Percentiles rank a stretch among this genome's conserved stretches.
Conservation (phyloP, 2,113 vertebrate genomes). For the Pogonocichla stellata region DNA sequence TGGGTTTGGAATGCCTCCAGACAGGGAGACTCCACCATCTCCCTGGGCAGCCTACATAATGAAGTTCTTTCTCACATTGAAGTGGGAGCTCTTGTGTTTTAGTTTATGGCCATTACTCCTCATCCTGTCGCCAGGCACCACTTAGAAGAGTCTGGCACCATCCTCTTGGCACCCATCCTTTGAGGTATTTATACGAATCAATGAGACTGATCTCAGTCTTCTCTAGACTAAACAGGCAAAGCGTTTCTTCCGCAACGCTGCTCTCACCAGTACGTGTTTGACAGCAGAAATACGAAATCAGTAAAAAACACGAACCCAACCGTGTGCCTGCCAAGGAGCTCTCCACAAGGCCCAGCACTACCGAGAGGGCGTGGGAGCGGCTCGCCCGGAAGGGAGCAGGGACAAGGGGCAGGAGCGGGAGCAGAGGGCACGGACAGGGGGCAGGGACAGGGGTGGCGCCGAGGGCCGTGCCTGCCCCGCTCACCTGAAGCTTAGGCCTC, state of each 20-base stretch:
- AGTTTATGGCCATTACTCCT: background rate
- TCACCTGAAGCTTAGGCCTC: constrained; percentile 89
- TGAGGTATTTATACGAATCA: background rate
- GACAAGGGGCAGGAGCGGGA: background rate
- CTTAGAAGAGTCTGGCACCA: background rate
- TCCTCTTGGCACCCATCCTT: background rate
- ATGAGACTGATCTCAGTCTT: background rate
- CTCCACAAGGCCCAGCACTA: background rate
- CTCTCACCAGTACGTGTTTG: rapidly evolving
- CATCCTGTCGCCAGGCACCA: background rate
- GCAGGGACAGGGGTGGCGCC: background rate
- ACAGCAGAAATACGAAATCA: rapidly evolving
- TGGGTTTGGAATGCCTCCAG: background rate
- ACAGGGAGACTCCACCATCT: background rate
- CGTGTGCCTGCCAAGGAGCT: too few species aligned
- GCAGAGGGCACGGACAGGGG: background rate
- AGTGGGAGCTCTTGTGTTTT: background rate
- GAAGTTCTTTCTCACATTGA: background rate
- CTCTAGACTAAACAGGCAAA: background rate
- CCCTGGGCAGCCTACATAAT: background rate
- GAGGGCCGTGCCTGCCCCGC: background rate
- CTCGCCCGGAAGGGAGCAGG: background rate
- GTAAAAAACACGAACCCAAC: rapidly evolving
- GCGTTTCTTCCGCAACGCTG: background rate
- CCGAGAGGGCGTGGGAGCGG: background rate